Conservation (phyloP, 1,140 invertebrate species). For the Hormaphis cornu region DNA sequence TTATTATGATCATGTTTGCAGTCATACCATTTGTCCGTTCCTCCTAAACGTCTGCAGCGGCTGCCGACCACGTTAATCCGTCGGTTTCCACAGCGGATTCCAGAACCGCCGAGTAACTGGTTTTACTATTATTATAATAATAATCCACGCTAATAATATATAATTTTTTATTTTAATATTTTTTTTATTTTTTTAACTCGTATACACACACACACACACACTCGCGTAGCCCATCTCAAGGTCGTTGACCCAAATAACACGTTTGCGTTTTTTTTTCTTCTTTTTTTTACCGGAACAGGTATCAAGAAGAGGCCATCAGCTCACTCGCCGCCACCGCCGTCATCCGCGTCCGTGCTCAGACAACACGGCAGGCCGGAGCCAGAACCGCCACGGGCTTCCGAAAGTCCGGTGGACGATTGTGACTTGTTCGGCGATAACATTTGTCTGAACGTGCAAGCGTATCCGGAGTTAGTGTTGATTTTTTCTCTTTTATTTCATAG, state of each 20-base stretch:
- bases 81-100: slow-evolving; percentile 18
- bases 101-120: slow-evolving; percentile 11
- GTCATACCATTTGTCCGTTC: slow-evolving; percentile 13
- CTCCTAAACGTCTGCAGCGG: not conserved
- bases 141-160: too few species aligned
- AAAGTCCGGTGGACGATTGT: slow-evolving; percentile 45
- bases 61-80: slow-evolving; percentile 2
- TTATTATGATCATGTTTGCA: not conserved
- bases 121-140: too few species aligned
- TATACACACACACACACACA: not conserved
- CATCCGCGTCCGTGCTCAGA: not conserved
- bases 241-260: slow-evolving; percentile 28
- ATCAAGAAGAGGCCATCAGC: slow-evolving; percentile 24
- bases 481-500: too few species aligned
- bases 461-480: slow-evolving; percentile 66
- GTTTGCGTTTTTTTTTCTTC: not conserved
- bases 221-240: not conserved
- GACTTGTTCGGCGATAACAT: slow-evolving; percentile 65
- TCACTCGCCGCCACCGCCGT: not conserved
- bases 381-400: not conserved
- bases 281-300: not conserved
- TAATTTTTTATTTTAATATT: too few species aligned
- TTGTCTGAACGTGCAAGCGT: slow-evolving; percentile 62
- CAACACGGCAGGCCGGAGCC: not conserved
- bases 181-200: too few species aligned